Evolutionary conservation across 2,888 invertebrate genomes (phyloP).

Genomic region (Thereva nobilitata): DNA sequence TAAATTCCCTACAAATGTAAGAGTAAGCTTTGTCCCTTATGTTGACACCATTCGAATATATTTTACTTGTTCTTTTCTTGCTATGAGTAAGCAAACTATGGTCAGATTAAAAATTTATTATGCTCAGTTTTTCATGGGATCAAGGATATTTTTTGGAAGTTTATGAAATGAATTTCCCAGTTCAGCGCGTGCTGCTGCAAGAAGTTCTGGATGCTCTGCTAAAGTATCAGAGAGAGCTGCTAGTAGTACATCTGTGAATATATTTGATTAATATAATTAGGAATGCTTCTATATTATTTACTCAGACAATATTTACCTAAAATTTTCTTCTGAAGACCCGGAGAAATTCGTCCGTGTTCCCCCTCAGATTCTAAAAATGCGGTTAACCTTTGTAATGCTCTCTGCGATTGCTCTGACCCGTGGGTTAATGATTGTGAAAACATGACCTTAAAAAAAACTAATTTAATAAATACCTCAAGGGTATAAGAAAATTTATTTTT

Average conservation of each 20-base stretch:
- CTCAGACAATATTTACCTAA: slow-evolving; percentile 62
- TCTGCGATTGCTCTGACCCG: slow-evolving; percentile 71
- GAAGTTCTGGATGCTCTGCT: slow-evolving; percentile 71
- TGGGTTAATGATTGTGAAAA: slow-evolving; percentile 74
- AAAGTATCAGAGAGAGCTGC: slow-evolving; percentile 74
- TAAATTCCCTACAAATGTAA: slow-evolving; percentile 1
- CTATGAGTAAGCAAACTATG: background rate
- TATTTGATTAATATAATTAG: slow-evolving; percentile 32
- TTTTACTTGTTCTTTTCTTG: background rate
- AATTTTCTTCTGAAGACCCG: slow-evolving; percentile 76
- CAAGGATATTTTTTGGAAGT: slow-evolving; percentile 50
- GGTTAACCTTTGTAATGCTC: slow-evolving; percentile 74
- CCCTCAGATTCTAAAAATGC: slow-evolving; percentile 74
- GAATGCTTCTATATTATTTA: slow-evolving; percentile 3
- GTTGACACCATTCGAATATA: background rate
- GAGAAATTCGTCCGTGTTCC: slow-evolving; percentile 73
- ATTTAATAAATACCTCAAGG: slow-evolving; percentile 3
- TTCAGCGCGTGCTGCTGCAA: slow-evolving; percentile 63
- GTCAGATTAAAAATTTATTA: slow-evolving; percentile 39
- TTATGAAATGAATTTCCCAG: slow-evolving; percentile 57
- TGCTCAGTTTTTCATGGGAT: slow-evolving; percentile 41
- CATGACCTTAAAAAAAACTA: slow-evolving; percentile 63
- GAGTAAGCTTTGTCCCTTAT: background rate
- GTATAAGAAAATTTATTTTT: slow-evolving; percentile 35
- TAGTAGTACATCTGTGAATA: slow-evolving; percentile 70